These are phyloP conservation scores for Acanthaster planci DNA, from an alignment of 35 echinoderm and acorn worm genomes.

Conservation along the genomic window DNA sequence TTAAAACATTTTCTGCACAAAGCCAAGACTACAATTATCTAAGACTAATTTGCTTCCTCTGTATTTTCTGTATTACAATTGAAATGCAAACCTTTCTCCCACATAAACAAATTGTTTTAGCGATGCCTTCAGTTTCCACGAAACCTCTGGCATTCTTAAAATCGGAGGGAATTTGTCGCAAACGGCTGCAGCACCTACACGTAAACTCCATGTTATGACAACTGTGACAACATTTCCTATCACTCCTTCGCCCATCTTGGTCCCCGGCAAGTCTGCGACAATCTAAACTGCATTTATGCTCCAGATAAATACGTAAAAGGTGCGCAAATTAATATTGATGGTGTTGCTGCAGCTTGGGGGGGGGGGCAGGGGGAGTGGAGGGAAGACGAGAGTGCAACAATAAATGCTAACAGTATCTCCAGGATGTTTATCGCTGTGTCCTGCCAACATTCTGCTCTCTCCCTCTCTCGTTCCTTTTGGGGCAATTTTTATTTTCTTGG, in stretches of 20 bases:
- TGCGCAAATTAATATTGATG: constrained; percentile 29
- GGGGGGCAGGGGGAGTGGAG: background rate
- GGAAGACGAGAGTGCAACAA: background rate
- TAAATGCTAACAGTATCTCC: background rate
- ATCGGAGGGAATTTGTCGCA: too few species aligned
- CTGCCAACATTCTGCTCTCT: background rate
- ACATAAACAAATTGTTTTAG: too few species aligned
- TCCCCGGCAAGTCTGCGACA: background rate
- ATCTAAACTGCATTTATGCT: constrained; percentile 24
- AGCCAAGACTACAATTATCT: too few species aligned
- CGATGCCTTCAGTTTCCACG: too few species aligned
- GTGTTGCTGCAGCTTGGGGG: background rate
- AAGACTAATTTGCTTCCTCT: too few species aligned
- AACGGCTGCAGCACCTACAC: too few species aligned
- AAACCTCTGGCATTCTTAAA: too few species aligned
- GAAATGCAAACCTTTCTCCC: too few species aligned
- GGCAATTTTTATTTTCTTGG: background rate
- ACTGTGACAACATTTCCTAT: constrained; percentile 22
- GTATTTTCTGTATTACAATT: too few species aligned
- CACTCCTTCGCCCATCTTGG: background rate
- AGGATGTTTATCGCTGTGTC: constrained; percentile 13
- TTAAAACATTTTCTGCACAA: too few species aligned
- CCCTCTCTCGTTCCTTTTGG: background rate
- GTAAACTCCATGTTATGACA: constrained; percentile 17
- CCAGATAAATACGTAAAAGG: background rate